Base-by-base conservation (phyloP, 1,140 invertebrate genomes). In the Zaprionus kolodkinae region DNA sequence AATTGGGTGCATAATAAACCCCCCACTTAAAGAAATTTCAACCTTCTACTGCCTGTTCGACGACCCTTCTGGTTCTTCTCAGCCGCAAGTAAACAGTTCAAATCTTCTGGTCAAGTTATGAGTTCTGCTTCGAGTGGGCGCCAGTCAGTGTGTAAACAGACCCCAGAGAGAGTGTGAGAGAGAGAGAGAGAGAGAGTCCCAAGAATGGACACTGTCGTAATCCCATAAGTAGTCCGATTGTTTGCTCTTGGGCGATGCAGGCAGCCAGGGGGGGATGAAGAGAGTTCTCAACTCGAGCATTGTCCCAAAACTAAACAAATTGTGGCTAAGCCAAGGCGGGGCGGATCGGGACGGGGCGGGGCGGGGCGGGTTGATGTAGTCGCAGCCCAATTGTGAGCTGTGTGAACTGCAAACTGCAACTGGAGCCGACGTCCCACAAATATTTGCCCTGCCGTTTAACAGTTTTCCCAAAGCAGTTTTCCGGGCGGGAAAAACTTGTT, bases 141-240 rank as follows among this genome's bases (percentile, higher is more conserved):
- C 43, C 35, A 57, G 6, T 27, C 35, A 56, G 40, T 30, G 11
- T n/a, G 43, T 54, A 50, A 70, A 64, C 55, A 70, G 52, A 76
- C 13, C 55, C 25, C 59, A 27, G 68, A 65, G 45, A 17, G 6
- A 52, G n/a, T n/a, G n/a, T n/a, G 21, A 21, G 21, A 21, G 21
- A 21, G 1, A 30, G 27, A 17, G 6, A 52, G 21, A 21, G 21
- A 21, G 21, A 21, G 1, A 30, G 27, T 2, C 27, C 3, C 27
- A 30, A 30, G 27, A 30, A 30, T 30, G 27, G 27, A 30, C 27
- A 62, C 69, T 43, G 71, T 50, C 38, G 57, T 81, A 85, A 78
- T 85, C 81, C 73, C 71, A 68, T 82, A 82, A 82, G 83, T 87
- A 82, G 72, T 69, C 52, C 76, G 57, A 79, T 79, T 82, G 79